Evolutionary conservation across 1,140 invertebrate genomes (phyloP).

Genomic region (Drosophila hydei): DNA sequence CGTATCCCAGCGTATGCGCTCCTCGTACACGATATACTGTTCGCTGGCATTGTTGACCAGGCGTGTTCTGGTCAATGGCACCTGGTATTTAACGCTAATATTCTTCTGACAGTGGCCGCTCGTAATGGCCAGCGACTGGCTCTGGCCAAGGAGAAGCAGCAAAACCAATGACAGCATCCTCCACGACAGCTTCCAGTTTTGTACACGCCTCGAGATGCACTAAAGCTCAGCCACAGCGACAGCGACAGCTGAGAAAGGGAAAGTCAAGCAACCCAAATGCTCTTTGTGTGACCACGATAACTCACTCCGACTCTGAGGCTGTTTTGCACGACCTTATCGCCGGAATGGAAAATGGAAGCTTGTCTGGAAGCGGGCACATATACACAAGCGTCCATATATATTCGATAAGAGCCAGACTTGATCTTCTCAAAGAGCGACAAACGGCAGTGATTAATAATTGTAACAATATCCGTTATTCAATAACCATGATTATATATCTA

Average conservation of each 20-base stretch:
- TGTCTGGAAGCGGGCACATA: background rate
- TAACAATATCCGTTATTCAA: too few species aligned
- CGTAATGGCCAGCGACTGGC: conserved; percentile 56
- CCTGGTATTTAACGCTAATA: conserved; percentile 76
- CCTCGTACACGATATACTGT: conserved; percentile 62
- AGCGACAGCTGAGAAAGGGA: conserved; percentile 23
- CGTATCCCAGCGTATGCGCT: conserved; percentile 70
- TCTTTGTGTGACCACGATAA: too few species aligned
- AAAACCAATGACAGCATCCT: conserved; percentile 48
- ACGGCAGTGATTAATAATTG: too few species aligned
- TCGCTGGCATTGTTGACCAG: conserved; percentile 26
- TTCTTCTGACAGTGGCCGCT: conserved; percentile 75
- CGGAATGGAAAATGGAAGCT: background rate
- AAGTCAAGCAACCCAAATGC: background rate
- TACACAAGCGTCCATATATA: background rate
- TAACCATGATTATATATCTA: too few species aligned
- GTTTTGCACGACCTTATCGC: too few species aligned
- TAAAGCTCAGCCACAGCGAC: conserved; percentile 34
- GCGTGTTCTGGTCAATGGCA: conserved; percentile 55
- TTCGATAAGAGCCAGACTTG: conserved; percentile 1
- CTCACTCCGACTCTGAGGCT: too few species aligned
- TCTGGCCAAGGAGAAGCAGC: conserved; percentile 15
- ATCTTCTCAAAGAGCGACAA: background rate
- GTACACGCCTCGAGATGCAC: conserved; percentile 43
- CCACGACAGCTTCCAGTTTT: background rate